Percentiles rank a stretch among this genome's conserved stretches.
Evolutionary conservation across 2,797 vertebrate species (phyloP).

Genomic region (Poeciliopsis paucimaculata): DNA sequence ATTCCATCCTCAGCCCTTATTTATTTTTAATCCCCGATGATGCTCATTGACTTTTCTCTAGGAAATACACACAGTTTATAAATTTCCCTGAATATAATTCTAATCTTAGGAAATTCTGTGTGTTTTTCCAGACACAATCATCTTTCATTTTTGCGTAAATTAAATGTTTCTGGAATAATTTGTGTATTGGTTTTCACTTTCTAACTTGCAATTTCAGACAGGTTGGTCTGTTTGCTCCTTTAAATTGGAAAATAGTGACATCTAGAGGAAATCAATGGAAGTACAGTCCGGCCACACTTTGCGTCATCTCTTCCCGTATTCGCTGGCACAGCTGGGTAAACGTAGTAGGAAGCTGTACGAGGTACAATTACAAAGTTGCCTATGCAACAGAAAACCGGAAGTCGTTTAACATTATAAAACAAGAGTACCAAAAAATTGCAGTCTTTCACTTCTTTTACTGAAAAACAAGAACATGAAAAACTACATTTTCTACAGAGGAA

Average conservation of each 20-base stretch:
- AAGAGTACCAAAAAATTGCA: neutral
- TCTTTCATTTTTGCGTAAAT: neutral
- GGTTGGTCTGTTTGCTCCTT: neutral
- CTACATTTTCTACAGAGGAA: neutral
- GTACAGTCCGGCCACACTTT: neutral
- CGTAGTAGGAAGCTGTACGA: constrained; percentile 1
- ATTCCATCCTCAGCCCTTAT: constrained; percentile 9
- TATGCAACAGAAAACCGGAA: neutral
- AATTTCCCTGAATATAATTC: neutral
- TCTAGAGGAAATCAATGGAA: constrained; percentile 46
- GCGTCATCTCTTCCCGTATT: constrained; percentile 38
- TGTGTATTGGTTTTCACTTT: neutral
- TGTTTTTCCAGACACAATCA: neutral
- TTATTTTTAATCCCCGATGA: constrained; percentile 17
- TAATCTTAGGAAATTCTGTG: neutral
- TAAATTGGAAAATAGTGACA: constrained; percentile 62
- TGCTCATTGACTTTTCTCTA: constrained; percentile 5
- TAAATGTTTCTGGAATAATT: neutral
- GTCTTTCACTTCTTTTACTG: neutral
- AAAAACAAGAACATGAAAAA: neutral
- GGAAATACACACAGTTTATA: neutral
- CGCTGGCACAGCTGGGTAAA: constrained; percentile 14
- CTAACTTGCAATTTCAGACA: neutral
- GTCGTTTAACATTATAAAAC: neutral
- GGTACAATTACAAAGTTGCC: constrained; percentile 10